Conservation (phyloP, 2,888 invertebrate species). For the Emmelina monodactyla region DNA sequence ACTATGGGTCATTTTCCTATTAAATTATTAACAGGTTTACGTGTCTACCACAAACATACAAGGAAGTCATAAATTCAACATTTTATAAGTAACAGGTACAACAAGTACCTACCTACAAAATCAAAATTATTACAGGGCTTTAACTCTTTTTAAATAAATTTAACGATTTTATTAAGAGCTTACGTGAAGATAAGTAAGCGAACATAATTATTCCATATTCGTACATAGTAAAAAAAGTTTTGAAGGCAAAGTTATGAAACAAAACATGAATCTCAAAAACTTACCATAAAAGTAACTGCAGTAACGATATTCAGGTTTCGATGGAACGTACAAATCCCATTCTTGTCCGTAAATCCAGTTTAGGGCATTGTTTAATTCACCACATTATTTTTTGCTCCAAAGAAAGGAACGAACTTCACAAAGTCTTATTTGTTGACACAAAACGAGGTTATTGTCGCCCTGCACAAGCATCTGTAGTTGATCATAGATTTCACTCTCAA, state of each 20-base stretch:
- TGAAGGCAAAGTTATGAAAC: slow-evolving; percentile 40
- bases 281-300: slow-evolving; percentile 64
- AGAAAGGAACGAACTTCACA: not conserved
- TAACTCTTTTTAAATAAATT: too few species aligned
- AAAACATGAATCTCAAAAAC: slow-evolving; percentile 51
- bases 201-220: not conserved
- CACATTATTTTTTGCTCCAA: slow-evolving; percentile 24
- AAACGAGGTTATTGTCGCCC: slow-evolving; percentile 48
- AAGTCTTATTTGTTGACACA: slow-evolving; percentile 46
- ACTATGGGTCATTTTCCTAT: too few species aligned
- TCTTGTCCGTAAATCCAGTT: slow-evolving; percentile 49
- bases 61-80: not conserved
- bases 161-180: slow-evolving; percentile 3
- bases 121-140: too few species aligned
- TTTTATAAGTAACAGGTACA: not conserved
- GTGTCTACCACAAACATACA: not conserved
- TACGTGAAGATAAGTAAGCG: too few species aligned
- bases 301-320: slow-evolving; percentile 41
- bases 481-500: slow-evolving; percentile 44
- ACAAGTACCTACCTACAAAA: too few species aligned
- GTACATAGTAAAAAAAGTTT: slow-evolving; percentile 24
- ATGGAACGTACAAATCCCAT: slow-evolving; percentile 41
- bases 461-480: slow-evolving; percentile 44
- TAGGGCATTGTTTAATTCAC: slow-evolving; percentile 53
- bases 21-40: too few species aligned